phyloP scores from a whole-genome alignment of 2,797 vertebrate genomes.

The Lepilemur septentrionalis region DNA sequence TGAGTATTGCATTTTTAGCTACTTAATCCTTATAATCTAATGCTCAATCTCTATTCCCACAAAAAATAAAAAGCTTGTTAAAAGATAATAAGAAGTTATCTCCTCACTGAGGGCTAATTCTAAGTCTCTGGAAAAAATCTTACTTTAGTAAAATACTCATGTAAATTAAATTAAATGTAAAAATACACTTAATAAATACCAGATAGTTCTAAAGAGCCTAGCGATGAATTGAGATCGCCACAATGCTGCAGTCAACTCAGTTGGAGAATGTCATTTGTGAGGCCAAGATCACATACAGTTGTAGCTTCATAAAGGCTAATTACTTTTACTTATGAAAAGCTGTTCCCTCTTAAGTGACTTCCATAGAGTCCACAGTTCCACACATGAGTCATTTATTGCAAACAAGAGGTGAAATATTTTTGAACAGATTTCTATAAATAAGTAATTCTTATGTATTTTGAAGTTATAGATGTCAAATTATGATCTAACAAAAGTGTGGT shows the following conservation, averaged over 20 bases:
- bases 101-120: conserved; percentile 49
- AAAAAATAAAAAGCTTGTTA: conserved; percentile 72
- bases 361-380: background rate
- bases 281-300: background rate
- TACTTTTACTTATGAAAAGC: conserved; percentile 32
- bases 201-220: conserved; percentile 1
- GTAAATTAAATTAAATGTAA: conserved; percentile 69
- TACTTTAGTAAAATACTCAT: conserved; percentile 30
- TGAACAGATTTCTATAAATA: background rate
- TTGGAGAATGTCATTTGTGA: background rate
- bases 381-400: background rate
- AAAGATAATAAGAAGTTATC: conserved; percentile 63
- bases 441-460: background rate
- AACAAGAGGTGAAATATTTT: background rate
- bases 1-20: conserved; percentile 27
- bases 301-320: background rate
- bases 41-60: conserved; percentile 55
- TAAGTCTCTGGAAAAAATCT: background rate
- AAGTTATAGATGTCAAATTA: background rate
- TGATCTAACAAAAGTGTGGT: background rate
- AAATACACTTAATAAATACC: conserved; percentile 39
- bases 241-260: background rate
- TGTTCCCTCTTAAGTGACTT: background rate
- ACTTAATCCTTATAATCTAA: conserved; percentile 58
- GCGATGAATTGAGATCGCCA: background rate